These are phyloP conservation scores for Pygathrix nemaeus DNA, from an alignment of 2,113 vertebrate genomes.

Conservation along the genomic window DNA sequence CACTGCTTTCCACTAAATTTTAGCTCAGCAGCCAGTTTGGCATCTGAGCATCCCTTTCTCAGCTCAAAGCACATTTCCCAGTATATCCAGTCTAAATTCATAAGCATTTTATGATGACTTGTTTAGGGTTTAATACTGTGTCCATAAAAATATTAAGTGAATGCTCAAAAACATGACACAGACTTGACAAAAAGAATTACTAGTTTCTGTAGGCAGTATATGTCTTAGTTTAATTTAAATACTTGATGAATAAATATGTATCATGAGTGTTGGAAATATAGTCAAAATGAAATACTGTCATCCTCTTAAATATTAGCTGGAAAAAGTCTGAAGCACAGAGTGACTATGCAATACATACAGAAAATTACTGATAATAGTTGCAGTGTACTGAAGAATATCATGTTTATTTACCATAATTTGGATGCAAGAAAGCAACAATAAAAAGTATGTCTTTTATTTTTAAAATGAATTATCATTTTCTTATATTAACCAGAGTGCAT, in stretches of 20 bases:
- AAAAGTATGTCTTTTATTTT: background rate
- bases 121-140: background rate
- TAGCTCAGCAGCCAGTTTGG: background rate
- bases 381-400: background rate
- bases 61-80: background rate
- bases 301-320: background rate
- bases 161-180: background rate
- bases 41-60: background rate
- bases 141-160: background rate
- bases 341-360: background rate
- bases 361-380: background rate
- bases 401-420: background rate
- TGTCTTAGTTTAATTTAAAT: slow-evolving; percentile 12
- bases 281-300: background rate
- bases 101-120: background rate
- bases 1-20: background rate
- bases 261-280: background rate
- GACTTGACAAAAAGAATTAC: background rate
- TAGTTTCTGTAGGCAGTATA: background rate
- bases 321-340: background rate
- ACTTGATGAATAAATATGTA: background rate
- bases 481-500: background rate
- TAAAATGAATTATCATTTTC: background rate
- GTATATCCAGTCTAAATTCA: background rate
- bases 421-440: background rate